Evolutionary conservation across 2,797 vertebrate genomes (phyloP).

Genomic region (Danio kyathit): DNA sequence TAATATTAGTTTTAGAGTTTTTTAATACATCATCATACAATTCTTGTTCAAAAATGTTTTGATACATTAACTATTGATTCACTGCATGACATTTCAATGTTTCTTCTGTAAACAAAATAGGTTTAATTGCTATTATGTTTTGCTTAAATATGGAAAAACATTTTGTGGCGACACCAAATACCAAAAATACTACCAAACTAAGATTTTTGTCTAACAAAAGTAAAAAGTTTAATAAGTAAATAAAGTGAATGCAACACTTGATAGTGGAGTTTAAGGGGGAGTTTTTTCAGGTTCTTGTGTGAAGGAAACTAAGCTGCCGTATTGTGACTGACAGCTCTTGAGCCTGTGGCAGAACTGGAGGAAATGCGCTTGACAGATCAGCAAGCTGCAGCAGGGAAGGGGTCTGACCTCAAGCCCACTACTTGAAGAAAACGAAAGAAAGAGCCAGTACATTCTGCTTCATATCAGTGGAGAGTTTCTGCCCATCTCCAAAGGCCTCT

Average conservation of each 20-base stretch:
- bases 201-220: neutral
- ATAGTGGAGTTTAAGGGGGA: neutral
- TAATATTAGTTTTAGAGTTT: too few relatives aligned
- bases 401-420: conserved; percentile 53
- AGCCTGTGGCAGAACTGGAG: conserved; percentile 71
- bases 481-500: conserved; percentile 32
- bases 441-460: conserved; percentile 23
- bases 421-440: conserved; percentile 44
- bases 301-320: conserved; percentile 66
- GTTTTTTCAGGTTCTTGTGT: neutral
- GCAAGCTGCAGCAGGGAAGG: conserved; percentile 71
- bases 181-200: too few relatives aligned
- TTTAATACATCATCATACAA: too few relatives aligned
- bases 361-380: conserved; percentile 82
- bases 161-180: too few relatives aligned
- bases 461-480: neutral
- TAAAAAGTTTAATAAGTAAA: neutral
- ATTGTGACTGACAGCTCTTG: conserved; percentile 70
- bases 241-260: neutral
- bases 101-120: too few relatives aligned
- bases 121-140: too few relatives aligned
- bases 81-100: too few relatives aligned
- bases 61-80: too few relatives aligned
- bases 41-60: too few relatives aligned
- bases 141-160: too few relatives aligned